These are phyloP conservation scores for Zosterops lateralis DNA, from an alignment of 2,113 vertebrate species.

Conservation along the genomic window DNA sequence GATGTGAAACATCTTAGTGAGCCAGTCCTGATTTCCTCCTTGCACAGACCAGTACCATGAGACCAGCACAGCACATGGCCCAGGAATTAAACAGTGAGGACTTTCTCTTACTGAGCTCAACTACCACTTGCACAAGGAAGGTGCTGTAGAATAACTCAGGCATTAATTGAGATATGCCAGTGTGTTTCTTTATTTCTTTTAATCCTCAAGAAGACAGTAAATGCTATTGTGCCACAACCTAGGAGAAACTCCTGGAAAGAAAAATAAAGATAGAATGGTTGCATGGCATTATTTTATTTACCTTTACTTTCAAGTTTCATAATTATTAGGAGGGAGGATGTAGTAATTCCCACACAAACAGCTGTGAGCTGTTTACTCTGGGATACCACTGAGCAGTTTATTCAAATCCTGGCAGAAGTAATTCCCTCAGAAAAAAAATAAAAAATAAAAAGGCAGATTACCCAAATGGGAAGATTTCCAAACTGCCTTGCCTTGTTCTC, in stretches of 20 bases:
- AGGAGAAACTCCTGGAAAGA: background rate
- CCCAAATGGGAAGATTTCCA: background rate
- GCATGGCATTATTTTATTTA: background rate
- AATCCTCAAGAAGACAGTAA: background rate
- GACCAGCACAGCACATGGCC: background rate
- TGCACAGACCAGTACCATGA: background rate
- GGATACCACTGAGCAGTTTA: background rate
- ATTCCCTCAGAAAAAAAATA: background rate
- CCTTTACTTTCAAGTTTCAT: background rate
- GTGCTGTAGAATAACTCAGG: background rate
- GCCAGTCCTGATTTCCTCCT: background rate
- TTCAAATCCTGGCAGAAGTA: background rate
- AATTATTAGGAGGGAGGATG: background rate
- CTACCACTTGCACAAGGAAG: background rate
- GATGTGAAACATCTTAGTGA: background rate
- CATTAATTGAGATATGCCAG: background rate
- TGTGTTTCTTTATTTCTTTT: background rate
- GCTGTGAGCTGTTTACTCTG: background rate
- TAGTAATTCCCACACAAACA: background rate
- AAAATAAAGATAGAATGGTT: background rate
- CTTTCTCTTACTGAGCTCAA: background rate
- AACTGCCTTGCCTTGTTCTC: background rate
- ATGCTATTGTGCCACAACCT: background rate
- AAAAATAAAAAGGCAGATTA: background rate
- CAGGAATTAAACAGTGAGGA: background rate